These are phyloP conservation scores for Patagioenas fasciata DNA, from an alignment of 2,113 vertebrate species.

Conservation along the genomic window DNA sequence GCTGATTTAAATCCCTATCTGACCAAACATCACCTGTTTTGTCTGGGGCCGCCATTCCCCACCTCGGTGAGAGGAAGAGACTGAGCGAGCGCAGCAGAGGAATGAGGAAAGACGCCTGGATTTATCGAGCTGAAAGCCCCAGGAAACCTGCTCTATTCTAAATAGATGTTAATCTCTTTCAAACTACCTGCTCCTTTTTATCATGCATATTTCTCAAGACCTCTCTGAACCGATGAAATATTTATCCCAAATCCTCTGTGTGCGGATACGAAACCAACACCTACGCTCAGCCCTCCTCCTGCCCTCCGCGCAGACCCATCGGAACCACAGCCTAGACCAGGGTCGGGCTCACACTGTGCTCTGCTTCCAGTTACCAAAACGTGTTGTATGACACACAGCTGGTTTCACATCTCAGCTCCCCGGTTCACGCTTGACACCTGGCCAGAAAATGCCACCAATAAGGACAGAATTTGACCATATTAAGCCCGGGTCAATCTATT, in stretches of 20 bases:
- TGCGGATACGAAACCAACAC: neutral
- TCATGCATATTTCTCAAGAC: neutral
- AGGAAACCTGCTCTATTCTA: neutral
- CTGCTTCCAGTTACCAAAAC: neutral
- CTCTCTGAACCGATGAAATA: conserved; percentile 17
- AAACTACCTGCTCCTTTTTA: neutral
- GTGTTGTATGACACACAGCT: neutral
- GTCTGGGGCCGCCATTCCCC: neutral
- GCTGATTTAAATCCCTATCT: neutral
- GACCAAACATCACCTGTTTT: neutral
- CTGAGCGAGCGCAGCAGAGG: neutral
- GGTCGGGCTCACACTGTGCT: neutral
- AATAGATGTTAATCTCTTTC: neutral
- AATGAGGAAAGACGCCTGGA: neutral
- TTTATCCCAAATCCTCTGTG: neutral
- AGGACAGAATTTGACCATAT: neutral
- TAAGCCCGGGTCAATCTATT: neutral
- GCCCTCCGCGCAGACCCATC: neutral
- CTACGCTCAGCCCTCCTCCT: neutral
- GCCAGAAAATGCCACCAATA: neutral
- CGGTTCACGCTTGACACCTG: neutral
- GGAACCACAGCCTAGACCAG: neutral
- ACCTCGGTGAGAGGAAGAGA: neutral
- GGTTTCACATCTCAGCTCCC: neutral
- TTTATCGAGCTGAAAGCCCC: neutral